Base-by-base conservation (phyloP, 1,140 invertebrate genomes). In the Bombus soroeensis region DNA sequence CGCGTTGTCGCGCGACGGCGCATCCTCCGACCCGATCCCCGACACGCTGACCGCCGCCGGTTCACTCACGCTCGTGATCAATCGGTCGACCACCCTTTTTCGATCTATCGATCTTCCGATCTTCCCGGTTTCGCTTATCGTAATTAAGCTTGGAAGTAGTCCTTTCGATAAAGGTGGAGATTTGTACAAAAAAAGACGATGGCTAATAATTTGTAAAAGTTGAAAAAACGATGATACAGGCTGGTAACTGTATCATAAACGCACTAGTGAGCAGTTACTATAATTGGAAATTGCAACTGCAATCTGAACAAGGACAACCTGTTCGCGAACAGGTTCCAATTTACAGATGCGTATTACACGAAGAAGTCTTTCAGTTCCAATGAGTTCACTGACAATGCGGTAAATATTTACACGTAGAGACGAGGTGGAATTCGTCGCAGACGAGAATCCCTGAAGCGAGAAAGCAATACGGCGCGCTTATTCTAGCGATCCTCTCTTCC, bases 1-100 rank as follows among this genome's bases (percentile, higher is more conserved):
- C 85, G 85, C 88, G 79, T 88, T 83, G 81, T 85, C 89, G 84
- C 91, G 86, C 89, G 87, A 78, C 81, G 75, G 87, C 81, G 86
- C 92, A 93, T 93, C 86, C 84, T 91, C 84, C 77, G 77, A 86
- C 73, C 75, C 53, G 75, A 86, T 81, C 72, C 77, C 86, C 90
- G 88, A 89, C 90, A 91, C 90, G 90, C 86, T 89, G 88, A 71
- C 53, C 74, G 77, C 37, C 43, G 75, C n/a, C 64, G 25, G 0
- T 43, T 34, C 32, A 34, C 76, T 85, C 71, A 34, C 12, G 73
- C n/a, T 59, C 28, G 43, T 34, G 28, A 43, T 32, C 37, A 39
- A 79, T 74, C 70, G 10, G 41, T n/a, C 32, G 12, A 41, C 43
- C 75, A 53, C 47, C 12, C 18, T 9, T 34, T 12, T 37, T 32